A percentile compares a stretch with the other conserved stretches of the same genome.
These are phyloP conservation scores for Odontothrips loti DNA, from an alignment of 2,888 invertebrate genomes.

Conservation along the genomic window DNA sequence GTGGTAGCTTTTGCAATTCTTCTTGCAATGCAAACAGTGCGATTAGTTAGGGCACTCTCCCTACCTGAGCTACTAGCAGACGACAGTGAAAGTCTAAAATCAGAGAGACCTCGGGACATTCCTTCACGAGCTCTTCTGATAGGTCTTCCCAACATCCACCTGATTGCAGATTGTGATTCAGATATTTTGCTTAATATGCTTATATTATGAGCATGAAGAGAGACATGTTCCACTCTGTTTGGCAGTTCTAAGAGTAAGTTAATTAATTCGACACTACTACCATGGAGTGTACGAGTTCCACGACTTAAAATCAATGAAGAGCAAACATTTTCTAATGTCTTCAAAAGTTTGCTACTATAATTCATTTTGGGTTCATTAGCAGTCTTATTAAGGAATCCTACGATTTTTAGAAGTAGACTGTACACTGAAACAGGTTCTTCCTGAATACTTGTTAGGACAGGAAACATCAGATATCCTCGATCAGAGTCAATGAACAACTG, in stretches of 20 bases:
- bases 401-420: background rate
- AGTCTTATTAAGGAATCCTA: background rate
- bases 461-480: background rate
- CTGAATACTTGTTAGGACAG: background rate
- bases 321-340: background rate
- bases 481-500: background rate
- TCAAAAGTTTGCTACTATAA: background rate
- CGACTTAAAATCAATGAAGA: background rate
- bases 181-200: background rate
- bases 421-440: background rate
- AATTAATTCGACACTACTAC: background rate
- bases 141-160: constrained; percentile 10
- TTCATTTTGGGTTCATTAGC: background rate
- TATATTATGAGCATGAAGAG: background rate
- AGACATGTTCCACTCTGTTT: background rate
- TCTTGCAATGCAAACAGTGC: background rate
- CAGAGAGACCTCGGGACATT: background rate
- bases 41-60: background rate
- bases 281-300: background rate
- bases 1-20: background rate
- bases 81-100: background rate
- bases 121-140: background rate
- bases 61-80: background rate
- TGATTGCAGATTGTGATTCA: background rate
- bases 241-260: background rate